Conservation (phyloP, 2,113 vertebrate species). For the Bos javanicus region DNA sequence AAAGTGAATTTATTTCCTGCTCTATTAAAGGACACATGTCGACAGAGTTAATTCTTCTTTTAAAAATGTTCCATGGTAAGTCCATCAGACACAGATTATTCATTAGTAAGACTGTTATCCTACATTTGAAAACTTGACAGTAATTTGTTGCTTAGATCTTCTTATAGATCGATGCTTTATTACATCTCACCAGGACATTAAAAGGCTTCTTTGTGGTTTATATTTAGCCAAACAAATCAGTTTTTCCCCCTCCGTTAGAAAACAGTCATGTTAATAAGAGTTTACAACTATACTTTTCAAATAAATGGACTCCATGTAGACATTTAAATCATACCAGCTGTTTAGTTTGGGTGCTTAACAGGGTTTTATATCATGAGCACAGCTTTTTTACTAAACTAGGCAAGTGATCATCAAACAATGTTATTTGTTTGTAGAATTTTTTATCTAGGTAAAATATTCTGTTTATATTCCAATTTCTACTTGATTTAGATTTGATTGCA, state of each 20-base stretch:
- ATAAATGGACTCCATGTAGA: not conserved
- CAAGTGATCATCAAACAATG: not conserved
- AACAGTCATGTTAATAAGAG: not conserved
- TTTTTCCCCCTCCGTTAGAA: not conserved
- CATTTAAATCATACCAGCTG: not conserved
- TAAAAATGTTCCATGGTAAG: not conserved
- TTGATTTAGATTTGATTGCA: not conserved
- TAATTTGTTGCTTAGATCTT: not conserved
- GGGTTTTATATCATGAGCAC: not conserved
- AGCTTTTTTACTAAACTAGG: not conserved
- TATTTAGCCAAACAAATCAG: not conserved
- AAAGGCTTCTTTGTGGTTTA: not conserved
- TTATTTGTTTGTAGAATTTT: not conserved
- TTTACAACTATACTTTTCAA: not conserved
- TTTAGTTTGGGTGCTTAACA: not conserved
- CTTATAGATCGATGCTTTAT: not conserved
- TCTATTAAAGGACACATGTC: not conserved
- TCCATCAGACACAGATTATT: not conserved
- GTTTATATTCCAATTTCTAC: not conserved
- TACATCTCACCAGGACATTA: not conserved
- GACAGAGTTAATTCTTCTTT: not conserved
- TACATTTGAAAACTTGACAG: conserved; percentile 31
- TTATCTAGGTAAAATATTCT: not conserved
- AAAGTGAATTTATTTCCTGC: not conserved
- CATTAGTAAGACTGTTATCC: not conserved